phyloP scores from a whole-genome alignment of 1,140 invertebrate species.

The Drosophila cardini region DNA sequence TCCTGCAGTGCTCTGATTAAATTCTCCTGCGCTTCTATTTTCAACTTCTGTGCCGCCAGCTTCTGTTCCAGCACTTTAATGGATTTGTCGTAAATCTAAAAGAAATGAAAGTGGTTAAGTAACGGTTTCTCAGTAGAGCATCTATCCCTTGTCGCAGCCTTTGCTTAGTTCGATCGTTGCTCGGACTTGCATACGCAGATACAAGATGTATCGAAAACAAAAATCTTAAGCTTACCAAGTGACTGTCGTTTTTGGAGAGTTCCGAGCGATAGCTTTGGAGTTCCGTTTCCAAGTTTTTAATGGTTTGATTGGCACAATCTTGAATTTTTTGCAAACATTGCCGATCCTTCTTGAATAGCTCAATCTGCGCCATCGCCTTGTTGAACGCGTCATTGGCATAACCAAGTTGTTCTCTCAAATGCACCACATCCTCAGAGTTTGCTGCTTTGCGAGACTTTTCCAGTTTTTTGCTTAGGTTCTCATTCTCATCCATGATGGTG shows the following conservation, averaged over 20 bases:
- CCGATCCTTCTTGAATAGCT: constrained; percentile 57
- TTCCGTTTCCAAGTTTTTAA: constrained; percentile 69
- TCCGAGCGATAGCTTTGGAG: constrained; percentile 64
- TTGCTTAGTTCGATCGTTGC: no score
- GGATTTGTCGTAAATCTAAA: constrained; percentile 33
- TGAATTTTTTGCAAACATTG: constrained; percentile 41
- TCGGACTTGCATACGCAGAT: no score
- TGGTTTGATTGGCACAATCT: constrained; percentile 59
- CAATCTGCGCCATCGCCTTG: constrained; percentile 60
- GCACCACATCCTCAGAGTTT: not conserved
- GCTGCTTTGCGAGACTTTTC: constrained; percentile 24
- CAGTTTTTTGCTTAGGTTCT: constrained; percentile 33
- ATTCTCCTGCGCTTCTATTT: constrained; percentile 58
- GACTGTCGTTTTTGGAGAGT: constrained; percentile 28
- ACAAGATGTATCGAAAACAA: no score
- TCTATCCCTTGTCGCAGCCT: no score
- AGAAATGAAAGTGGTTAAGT: not conserved
- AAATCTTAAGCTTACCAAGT: constrained; percentile 37
- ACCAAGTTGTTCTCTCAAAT: constrained; percentile 41
- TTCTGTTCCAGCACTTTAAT: constrained; percentile 55
- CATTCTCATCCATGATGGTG: constrained; percentile 61
- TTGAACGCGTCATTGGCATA: constrained; percentile 57
- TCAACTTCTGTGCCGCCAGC: constrained; percentile 44
- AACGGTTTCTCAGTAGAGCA: no score
- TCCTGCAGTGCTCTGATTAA: constrained; percentile 62